These are phyloP conservation scores for Scolopax rusticola DNA, from an alignment of 2,797 vertebrate species.

Conservation along the genomic window DNA sequence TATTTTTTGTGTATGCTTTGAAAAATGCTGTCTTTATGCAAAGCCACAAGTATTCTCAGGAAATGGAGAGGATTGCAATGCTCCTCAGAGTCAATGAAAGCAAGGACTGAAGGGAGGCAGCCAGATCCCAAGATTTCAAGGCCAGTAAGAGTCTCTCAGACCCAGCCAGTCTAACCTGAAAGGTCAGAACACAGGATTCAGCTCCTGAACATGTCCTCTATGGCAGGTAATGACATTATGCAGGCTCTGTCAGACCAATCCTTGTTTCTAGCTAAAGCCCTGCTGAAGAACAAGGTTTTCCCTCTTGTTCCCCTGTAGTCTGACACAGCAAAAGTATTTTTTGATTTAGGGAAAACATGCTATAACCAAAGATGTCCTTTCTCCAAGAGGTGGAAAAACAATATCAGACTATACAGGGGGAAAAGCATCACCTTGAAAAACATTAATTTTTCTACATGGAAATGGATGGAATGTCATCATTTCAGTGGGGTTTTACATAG, in stretches of 20 bases:
- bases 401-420: not conserved
- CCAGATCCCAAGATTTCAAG: fast-evolving
- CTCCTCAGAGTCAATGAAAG: not conserved
- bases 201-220: not conserved
- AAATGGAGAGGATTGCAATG: not conserved
- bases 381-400: not conserved
- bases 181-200: not conserved
- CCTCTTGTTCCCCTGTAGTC: not conserved
- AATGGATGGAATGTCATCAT: not conserved
- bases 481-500: not conserved
- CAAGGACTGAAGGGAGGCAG: not conserved
- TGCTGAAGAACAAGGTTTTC: not conserved
- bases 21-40: not conserved
- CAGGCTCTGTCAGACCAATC: not conserved
- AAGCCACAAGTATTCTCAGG: not conserved
- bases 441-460: not conserved
- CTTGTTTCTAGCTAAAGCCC: not conserved
- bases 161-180: not conserved
- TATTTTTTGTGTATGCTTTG: fast-evolving
- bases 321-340: not conserved
- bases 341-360: not conserved
- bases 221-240: not conserved
- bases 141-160: not conserved
- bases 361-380: not conserved
- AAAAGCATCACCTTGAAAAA: not conserved